Conservation (phyloP, 2,113 vertebrate species). For the Bos javanicus region DNA sequence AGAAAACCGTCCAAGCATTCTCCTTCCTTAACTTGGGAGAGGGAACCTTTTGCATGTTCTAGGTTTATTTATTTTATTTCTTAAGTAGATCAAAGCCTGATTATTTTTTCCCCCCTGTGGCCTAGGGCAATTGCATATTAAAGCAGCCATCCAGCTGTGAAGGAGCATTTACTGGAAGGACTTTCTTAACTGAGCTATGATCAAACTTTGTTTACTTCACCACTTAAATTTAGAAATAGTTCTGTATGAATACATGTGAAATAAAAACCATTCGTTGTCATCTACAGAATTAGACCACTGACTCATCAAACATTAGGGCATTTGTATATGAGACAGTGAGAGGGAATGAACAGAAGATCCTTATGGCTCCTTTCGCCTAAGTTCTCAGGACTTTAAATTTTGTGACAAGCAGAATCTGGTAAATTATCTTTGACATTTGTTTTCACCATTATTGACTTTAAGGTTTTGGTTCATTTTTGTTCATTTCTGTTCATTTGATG, state of each 20-base stretch:
- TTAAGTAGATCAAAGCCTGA: conserved; percentile 43
- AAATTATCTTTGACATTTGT: background rate
- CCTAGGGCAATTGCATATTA: conserved; percentile 52
- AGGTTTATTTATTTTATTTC: conserved; percentile 62
- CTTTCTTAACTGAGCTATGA: conserved; percentile 56
- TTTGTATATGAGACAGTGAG: background rate
- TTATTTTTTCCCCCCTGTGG: background rate
- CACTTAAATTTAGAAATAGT: conserved; percentile 62
- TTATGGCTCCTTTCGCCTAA: background rate
- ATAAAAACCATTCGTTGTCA: conserved; percentile 39
- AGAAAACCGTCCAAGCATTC: background rate
- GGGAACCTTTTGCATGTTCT: conserved; percentile 25
- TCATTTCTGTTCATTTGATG: background rate
- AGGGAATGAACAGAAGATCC: background rate
- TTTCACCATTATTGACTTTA: background rate
- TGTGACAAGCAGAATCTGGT: background rate
- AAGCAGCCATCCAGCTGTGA: conserved; percentile 48
- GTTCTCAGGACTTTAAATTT: background rate
- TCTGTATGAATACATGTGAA: conserved; percentile 43
- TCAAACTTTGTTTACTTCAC: conserved; percentile 65
- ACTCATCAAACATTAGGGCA: background rate
- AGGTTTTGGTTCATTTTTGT: conserved; percentile 13
- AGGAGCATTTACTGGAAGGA: conserved; percentile 57
- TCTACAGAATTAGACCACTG: conserved; percentile 26
- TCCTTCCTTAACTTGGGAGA: conserved; percentile 31